Evolutionary conservation across 1,140 invertebrate species (phyloP), one percentile per base, ranked within the genome.

Genomic region (Adoxophyes honmai): DNA sequence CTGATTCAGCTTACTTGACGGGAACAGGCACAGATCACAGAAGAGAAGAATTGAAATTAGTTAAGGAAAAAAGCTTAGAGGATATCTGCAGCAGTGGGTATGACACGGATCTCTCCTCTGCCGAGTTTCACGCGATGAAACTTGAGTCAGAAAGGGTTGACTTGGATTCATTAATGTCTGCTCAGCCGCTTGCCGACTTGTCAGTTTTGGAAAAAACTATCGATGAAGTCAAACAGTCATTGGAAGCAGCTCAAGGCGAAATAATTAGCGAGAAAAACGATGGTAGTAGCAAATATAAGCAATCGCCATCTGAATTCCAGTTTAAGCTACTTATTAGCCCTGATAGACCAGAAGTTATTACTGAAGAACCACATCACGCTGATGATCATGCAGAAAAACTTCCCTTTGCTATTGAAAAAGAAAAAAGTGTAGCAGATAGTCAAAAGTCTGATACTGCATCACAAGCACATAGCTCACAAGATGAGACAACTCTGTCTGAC

Each of bases 301-400:
- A 94, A 63, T 93, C 93, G 0, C 92, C 93, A 15, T 94, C 93
- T 1, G 93, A 94, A 78, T 94, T 94, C 70, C 92, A 94, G 66
- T 93, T 94, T 42, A 93, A 92, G 75, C 65, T 86, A 18, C 59
- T 88, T 55, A 89, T 90, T 16, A 90, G 89, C 62, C 89, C 89
- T 1, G 89, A 90, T 15, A 78, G 77, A 66, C 88, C 89, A 21
- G 89, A 90, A 79, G 83, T 84, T 11, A 90, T 88, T 34, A 89
- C 82, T 55, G 89, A 90, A 78, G 89, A 90, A 69, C 79, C 78
- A n/a, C 74, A 79, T 48, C 64, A 67, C 42, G 64, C 60, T 8
- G 82, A 84, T 35, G 81, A 85, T 15, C 70, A 75, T 42, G 35
- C 62, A 18, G 81, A 78, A 51, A 88, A 86, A 68, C 73, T 55